Percentiles rank a stretch among this genome's conserved stretches.
Evolutionary conservation across 2,888 invertebrate genomes (phyloP).

Genomic region (Gastrophysa polygoni): DNA sequence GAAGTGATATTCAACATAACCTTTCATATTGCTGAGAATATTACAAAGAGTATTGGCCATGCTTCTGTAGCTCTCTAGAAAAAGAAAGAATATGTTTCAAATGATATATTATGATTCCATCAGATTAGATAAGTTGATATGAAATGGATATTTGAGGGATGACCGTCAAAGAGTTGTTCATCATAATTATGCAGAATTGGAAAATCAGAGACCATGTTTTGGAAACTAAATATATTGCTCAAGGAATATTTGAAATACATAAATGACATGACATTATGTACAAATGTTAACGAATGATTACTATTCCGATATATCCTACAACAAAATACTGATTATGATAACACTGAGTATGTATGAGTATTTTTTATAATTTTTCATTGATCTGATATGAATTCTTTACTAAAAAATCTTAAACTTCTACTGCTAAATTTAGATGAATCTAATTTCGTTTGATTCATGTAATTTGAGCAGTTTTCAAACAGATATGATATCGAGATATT

Average conservation of each 20-base stretch:
- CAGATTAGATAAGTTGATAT: no score
- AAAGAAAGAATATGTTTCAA: no score
- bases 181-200: neutral
- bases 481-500: conserved; percentile 50
- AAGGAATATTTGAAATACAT: conserved; percentile 46
- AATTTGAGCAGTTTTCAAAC: conserved; percentile 47
- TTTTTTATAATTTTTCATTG: conserved; percentile 54
- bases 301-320: conserved; percentile 35
- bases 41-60: no score
- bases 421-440: conserved; percentile 25
- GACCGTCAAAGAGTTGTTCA: neutral
- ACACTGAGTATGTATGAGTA: conserved; percentile 48
- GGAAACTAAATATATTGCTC: conserved; percentile 51
- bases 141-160: no score
- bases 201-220: conserved; percentile 22
- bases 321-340: conserved; percentile 46
- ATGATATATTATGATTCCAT: no score
- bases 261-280: conserved; percentile 46
- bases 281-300: conserved; percentile 41
- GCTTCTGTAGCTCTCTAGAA: no score
- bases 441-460: conserved; percentile 18
- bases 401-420: conserved; percentile 43
- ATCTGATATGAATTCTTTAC: conserved; percentile 59
- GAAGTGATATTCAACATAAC: no score
- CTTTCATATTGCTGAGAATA: no score